Evolutionary conservation across 2,113 vertebrate genomes (phyloP).

Genomic region (Alectura lathami): DNA sequence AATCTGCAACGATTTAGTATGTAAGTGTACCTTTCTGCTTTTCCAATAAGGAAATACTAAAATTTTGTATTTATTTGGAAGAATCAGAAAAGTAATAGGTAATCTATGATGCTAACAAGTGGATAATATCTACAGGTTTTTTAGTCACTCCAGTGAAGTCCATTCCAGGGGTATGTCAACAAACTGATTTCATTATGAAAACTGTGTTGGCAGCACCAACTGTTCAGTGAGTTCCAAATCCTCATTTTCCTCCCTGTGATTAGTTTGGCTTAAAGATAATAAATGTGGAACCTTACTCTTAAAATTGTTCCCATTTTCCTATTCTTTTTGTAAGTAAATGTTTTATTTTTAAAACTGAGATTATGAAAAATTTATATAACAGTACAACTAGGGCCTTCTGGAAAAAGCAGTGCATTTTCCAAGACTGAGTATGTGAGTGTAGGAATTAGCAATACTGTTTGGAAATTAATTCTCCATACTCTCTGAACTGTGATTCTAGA

Average conservation of each 20-base stretch:
- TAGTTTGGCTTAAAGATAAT: background rate
- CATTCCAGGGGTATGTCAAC: background rate
- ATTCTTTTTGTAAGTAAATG: background rate
- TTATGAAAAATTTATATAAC: background rate
- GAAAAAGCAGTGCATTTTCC: background rate
- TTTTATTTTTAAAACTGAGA: background rate
- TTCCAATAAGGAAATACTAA: background rate
- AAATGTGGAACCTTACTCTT: background rate
- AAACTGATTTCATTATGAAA: background rate
- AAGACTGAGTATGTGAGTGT: background rate
- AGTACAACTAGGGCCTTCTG: background rate
- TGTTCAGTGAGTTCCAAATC: background rate
- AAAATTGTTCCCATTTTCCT: background rate
- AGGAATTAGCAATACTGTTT: background rate
- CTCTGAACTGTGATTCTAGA: constrained; percentile 6
- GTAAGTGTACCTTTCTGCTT: background rate
- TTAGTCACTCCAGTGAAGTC: background rate
- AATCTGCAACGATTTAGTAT: background rate
- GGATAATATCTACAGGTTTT: background rate
- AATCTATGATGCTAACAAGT: background rate
- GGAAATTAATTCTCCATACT: constrained; percentile 20
- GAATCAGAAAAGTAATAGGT: background rate
- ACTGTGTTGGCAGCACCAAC: background rate
- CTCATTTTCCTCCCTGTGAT: background rate
- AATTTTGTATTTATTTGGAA: background rate